A percentile compares a stretch with the other conserved stretches of the same genome.
phyloP scores from a whole-genome alignment of 2,797 vertebrate species.

The Pseudopleuronectes americanus region DNA sequence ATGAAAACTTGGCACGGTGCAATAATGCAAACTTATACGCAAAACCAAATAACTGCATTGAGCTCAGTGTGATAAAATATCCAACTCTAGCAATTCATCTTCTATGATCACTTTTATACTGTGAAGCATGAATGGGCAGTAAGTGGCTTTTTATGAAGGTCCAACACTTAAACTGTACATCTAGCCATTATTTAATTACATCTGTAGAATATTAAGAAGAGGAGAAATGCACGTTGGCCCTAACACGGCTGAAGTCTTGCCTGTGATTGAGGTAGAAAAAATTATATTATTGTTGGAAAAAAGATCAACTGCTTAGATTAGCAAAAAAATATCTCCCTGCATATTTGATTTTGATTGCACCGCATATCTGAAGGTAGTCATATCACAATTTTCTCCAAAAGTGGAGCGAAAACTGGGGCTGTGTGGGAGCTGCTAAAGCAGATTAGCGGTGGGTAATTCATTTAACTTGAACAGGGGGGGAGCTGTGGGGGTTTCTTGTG shows the following conservation, averaged over 20 bases:
- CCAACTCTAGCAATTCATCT: neutral
- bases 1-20: neutral
- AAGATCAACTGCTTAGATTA: slow-evolving; percentile 7
- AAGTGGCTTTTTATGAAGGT: neutral
- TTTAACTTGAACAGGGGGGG: slow-evolving; percentile 28
- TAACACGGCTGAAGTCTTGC: neutral
- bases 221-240: slow-evolving; percentile 3
- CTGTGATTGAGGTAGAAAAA: neutral
- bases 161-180: neutral
- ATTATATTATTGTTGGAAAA: slow-evolving; percentile 5
- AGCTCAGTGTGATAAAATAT: neutral
- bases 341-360: slow-evolving; percentile 46
- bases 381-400: slow-evolving; percentile 40
- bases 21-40: neutral
- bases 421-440: slow-evolving; percentile 44
- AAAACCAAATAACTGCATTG: slow-evolving; percentile 14
- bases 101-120: neutral
- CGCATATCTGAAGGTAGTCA: slow-evolving; percentile 36
- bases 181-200: neutral
- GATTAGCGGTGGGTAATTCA: slow-evolving; percentile 44
- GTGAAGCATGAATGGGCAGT: neutral
- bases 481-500: slow-evolving; percentile 1
- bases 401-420: slow-evolving; percentile 21
- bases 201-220: no score
- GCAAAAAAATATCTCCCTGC: slow-evolving; percentile 18